Conservation (phyloP, 2,888 invertebrate genomes). For the Apeira syringaria region DNA sequence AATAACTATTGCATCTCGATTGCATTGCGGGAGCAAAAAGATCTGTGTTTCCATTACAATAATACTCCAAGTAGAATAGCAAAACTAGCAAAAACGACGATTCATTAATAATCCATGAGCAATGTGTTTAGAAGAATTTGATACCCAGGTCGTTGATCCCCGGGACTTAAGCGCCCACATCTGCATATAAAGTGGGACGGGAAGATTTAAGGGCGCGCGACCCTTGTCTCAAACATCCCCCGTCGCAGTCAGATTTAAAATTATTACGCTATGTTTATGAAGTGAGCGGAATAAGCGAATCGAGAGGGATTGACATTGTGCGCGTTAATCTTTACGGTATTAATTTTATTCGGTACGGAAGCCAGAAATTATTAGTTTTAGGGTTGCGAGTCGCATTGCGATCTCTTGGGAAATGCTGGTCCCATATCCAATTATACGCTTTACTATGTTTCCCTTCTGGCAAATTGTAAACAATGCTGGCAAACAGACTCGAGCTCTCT, state of each 20-base stretch:
- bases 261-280: constrained; percentile 39
- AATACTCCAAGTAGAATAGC: too few species aligned
- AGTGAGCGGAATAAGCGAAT: constrained; percentile 22
- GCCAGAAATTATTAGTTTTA: not conserved
- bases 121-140: too few species aligned
- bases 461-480: too few species aligned
- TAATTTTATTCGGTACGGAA: constrained; percentile 35
- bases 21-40: too few species aligned
- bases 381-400: not conserved
- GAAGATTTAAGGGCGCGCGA: constrained; percentile 16
- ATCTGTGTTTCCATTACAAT: too few species aligned
- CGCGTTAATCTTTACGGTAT: constrained; percentile 33
- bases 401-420: not conserved
- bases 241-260: constrained; percentile 28
- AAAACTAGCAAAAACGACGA: too few species aligned
- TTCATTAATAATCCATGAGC: too few species aligned
- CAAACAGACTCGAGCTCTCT: too few species aligned
- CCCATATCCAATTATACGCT: not conserved
- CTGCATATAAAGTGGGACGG: constrained; percentile 24
- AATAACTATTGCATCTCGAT: too few species aligned
- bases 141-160: constrained; percentile 24
- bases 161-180: constrained; percentile 18
- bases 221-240: constrained; percentile 20
- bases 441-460: too few species aligned
- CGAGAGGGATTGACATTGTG: constrained; percentile 17